phyloP scores from a whole-genome alignment of 2,888 invertebrate genomes.

The Lasius fuliginosus region DNA sequence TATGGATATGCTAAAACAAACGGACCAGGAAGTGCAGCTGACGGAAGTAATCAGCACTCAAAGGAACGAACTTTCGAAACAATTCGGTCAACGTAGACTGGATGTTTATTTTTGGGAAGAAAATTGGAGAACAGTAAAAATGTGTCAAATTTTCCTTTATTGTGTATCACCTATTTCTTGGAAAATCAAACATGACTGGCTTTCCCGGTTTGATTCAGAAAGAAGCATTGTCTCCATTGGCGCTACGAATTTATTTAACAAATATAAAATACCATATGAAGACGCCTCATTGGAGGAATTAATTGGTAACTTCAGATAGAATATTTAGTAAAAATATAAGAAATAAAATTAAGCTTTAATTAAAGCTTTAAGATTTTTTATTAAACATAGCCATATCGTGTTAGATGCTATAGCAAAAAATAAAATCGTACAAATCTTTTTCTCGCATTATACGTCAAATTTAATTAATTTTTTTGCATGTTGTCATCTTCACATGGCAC shows the following conservation, averaged over 20 bases:
- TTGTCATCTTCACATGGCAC: no score
- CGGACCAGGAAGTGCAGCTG: constrained; percentile 86
- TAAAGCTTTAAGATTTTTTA: not conserved
- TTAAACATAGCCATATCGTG: not conserved
- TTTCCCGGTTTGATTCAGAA: constrained; percentile 68
- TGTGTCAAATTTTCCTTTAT: constrained; percentile 91
- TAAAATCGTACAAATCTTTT: not conserved
- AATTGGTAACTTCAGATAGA: constrained; percentile 70
- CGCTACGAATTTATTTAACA: constrained; percentile 69
- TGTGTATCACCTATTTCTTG: constrained; percentile 89
- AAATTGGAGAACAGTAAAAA: constrained; percentile 89
- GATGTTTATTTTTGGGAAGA: constrained; percentile 89
- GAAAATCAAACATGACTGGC: constrained; percentile 87
- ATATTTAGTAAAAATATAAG: not conserved
- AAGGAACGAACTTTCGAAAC: constrained; percentile 76
- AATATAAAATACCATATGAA: constrained; percentile 68
- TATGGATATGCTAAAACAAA: constrained; percentile 87
- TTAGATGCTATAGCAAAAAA: not conserved
- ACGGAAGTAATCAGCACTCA: constrained; percentile 80
- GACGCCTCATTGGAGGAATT: constrained; percentile 75
- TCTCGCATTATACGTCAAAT: not conserved
- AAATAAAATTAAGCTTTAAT: not conserved
- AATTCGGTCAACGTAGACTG: constrained; percentile 80
- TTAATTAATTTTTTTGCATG: not conserved
- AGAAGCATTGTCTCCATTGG: constrained; percentile 54